Percentiles rank a stretch among this genome's conserved stretches.
These are phyloP conservation scores for Zophobas morio DNA, from an alignment of 1,140 invertebrate species.

Conservation along the genomic window DNA sequence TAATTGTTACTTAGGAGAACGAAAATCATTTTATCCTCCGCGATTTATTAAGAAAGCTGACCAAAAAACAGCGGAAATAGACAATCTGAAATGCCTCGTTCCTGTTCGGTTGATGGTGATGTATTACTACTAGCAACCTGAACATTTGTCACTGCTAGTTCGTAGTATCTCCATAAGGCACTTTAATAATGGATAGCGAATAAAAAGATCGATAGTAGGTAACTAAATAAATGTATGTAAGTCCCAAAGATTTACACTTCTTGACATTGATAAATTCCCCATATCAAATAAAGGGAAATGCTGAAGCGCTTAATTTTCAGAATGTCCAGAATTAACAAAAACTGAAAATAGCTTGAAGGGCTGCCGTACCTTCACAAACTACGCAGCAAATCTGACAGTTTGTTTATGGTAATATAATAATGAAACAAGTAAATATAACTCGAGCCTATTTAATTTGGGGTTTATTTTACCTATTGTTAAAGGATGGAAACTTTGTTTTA, in stretches of 20 bases:
- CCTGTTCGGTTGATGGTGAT: conserved; percentile 32
- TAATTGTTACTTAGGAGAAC: conserved; percentile 21
- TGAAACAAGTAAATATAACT: too few species aligned
- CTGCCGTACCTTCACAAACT: too few species aligned
- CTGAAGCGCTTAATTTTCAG: not conserved
- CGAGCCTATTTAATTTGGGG: too few species aligned
- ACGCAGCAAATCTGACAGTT: too few species aligned
- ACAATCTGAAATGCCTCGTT: conserved; percentile 11
- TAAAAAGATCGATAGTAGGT: conserved; percentile 30
- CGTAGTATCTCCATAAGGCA: conserved; percentile 31
- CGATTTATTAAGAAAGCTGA: conserved; percentile 13
- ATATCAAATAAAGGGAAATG: not conserved
- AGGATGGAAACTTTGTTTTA: too few species aligned
- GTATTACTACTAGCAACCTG: conserved; percentile 36
- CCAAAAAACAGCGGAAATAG: conserved; percentile 9
- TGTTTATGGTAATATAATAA: too few species aligned
- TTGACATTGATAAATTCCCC: conserved; percentile 8
- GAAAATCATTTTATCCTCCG: not conserved
- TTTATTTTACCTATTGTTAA: too few species aligned
- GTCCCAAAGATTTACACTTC: conserved; percentile 23
- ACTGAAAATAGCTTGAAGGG: too few species aligned
- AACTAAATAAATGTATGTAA: not conserved
- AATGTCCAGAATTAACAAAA: too few species aligned
- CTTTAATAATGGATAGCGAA: conserved; percentile 36
- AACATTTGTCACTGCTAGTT: conserved; percentile 43